Evolutionary conservation across 2,113 vertebrate species (phyloP).

Genomic region (Actenoides hombroni): DNA sequence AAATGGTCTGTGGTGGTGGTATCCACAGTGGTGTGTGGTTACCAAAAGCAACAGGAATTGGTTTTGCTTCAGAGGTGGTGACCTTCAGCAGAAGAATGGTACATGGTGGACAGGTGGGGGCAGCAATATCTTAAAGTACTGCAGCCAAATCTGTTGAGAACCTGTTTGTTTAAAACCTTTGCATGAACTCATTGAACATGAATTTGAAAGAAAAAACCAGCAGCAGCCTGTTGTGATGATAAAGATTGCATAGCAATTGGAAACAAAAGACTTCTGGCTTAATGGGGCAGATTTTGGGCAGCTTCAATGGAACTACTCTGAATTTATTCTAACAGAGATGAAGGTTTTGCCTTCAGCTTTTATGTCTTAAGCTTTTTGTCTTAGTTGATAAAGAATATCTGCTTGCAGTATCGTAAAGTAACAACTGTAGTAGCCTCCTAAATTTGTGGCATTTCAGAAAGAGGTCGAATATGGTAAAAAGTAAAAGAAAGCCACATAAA

Average conservation of each 20-base stretch:
- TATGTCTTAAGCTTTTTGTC: not conserved
- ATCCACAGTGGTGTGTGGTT: accelerated
- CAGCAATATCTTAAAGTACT: constrained; percentile 55
- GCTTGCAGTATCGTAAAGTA: not conserved
- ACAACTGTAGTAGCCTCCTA: not conserved
- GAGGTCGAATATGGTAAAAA: not conserved
- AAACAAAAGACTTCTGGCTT: constrained; percentile 6
- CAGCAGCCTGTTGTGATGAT: not conserved
- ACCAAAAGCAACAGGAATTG: not conserved
- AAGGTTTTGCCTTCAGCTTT: not conserved
- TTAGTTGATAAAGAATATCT: not conserved
- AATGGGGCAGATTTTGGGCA: not conserved
- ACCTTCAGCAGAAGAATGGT: constrained; percentile 23
- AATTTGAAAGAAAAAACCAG: not conserved
- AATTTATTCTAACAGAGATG: not conserved
- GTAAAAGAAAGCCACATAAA: not conserved
- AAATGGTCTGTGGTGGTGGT: not conserved
- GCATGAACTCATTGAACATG: not conserved
- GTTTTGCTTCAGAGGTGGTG: not conserved
- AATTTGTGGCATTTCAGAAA: not conserved
- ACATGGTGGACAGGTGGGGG: constrained; percentile 50
- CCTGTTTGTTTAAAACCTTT: constrained; percentile 7
- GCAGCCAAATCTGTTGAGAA: constrained; percentile 1
- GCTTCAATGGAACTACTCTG: not conserved
- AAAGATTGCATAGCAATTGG: not conserved